Conservation (phyloP, 2,888 invertebrate species). For the Stenodera caucasica region DNA sequence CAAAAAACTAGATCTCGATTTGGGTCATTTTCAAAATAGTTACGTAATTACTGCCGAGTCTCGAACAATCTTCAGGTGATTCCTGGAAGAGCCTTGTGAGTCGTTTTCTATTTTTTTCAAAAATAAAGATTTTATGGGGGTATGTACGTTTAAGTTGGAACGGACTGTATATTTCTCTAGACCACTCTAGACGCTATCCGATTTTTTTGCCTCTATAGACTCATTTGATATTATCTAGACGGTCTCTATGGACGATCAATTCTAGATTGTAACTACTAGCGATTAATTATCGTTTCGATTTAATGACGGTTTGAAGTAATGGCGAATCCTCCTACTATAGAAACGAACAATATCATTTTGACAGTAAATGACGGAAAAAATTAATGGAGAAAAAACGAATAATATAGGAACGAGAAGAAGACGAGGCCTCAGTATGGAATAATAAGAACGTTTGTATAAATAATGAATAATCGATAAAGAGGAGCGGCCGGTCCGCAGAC, state of each 20-base stretch:
- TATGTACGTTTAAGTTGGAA: too few relatives aligned
- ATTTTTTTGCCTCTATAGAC: not conserved
- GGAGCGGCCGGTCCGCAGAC: constrained; percentile 45
- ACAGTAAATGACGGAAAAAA: not conserved
- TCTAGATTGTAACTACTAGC: not conserved
- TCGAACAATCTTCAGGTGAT: too few relatives aligned
- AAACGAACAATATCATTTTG: constrained; percentile 37
- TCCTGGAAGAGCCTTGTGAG: too few relatives aligned
- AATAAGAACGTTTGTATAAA: constrained; percentile 57
- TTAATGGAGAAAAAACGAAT: not conserved
- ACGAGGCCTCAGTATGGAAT: constrained; percentile 52
- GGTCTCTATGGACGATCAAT: not conserved
- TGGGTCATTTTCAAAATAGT: too few relatives aligned
- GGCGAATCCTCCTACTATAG: constrained; percentile 32
- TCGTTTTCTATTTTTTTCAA: too few relatives aligned
- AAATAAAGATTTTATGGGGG: too few relatives aligned
- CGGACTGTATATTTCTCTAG: not conserved
- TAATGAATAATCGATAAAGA: constrained; percentile 57
- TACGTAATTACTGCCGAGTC: too few relatives aligned
- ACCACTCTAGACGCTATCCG: not conserved
- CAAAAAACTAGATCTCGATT: too few relatives aligned
- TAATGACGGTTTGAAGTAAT: constrained; percentile 16
- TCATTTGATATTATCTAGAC: constrained; percentile 4
- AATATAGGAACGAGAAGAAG: constrained; percentile 32
- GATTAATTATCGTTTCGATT: constrained; percentile 4